Conservation (phyloP, 1,140 invertebrate species). For the Drosophila mojavensis region DNA sequence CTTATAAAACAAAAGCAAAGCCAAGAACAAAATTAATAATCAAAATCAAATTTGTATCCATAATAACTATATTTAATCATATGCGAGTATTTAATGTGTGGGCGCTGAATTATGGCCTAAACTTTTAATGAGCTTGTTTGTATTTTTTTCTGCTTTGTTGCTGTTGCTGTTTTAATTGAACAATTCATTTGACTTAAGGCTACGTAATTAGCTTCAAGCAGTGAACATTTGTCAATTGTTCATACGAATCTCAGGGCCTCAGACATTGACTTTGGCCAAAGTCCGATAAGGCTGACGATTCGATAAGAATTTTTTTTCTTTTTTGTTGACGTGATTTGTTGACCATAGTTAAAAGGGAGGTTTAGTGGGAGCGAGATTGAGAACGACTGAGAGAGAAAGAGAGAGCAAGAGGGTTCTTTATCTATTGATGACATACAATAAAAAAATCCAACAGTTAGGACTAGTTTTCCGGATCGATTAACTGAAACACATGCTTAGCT, state of each 20-base stretch:
- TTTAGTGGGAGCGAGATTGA: not conserved
- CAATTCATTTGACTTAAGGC: slow-evolving; percentile 32
- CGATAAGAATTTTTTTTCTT: slow-evolving; percentile 24
- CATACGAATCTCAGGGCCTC: slow-evolving; percentile 39
- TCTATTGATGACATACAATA: slow-evolving; percentile 3
- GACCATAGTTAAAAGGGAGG: slow-evolving; percentile 1
- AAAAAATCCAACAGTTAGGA: not conserved
- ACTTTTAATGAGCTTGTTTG: slow-evolving; percentile 62
- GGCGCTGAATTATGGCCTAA: slow-evolving; percentile 61
- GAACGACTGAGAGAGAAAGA: not conserved
- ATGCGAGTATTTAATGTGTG: slow-evolving; percentile 29
- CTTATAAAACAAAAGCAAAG: slow-evolving; percentile 23
- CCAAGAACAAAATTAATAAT: slow-evolving; percentile 4
- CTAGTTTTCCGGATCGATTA: slow-evolving; percentile 5
- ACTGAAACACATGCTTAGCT: slow-evolving; percentile 8
- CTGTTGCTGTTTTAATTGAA: slow-evolving; percentile 30
- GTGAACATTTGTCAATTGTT: slow-evolving; percentile 12
- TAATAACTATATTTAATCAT: slow-evolving; percentile 28
- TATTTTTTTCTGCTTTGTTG: slow-evolving; percentile 9
- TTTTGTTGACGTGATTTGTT: slow-evolving; percentile 26
- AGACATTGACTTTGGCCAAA: slow-evolving; percentile 41
- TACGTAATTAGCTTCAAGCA: slow-evolving; percentile 33
- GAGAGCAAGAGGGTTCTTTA: not conserved
- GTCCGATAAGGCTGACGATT: slow-evolving; percentile 32
- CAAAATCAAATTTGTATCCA: slow-evolving; percentile 22